phyloP scores from a whole-genome alignment of 2,113 vertebrate genomes.

The Chloroceryle aenea region DNA sequence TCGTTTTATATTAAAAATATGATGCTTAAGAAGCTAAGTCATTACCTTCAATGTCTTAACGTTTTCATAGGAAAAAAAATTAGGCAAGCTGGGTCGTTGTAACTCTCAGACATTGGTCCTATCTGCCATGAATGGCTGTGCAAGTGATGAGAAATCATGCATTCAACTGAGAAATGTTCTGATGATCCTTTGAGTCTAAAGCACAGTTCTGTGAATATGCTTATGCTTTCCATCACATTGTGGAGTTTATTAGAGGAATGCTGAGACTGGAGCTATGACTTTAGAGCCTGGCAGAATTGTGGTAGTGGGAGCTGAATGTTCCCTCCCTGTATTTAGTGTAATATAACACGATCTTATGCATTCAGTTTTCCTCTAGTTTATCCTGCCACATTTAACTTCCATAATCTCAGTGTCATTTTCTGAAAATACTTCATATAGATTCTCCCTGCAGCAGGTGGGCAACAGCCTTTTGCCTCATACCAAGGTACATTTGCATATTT shows the following conservation, averaged over 20 bases:
- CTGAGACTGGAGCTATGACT: neutral
- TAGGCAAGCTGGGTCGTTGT: neutral
- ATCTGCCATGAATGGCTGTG: neutral
- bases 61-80: neutral
- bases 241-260: neutral
- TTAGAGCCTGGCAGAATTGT: neutral
- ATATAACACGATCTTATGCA: accelerated
- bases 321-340: neutral
- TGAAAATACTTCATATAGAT: neutral
- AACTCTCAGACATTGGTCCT: neutral
- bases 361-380: neutral
- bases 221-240: neutral
- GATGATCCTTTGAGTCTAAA: neutral
- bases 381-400: neutral
- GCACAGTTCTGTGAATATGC: neutral
- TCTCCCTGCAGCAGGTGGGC: neutral
- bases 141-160: conserved; percentile 55
- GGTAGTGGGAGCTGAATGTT: neutral
- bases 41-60: neutral
- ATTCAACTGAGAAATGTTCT: conserved; percentile 44
- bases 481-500: neutral
- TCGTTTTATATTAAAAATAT: neutral
- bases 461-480: neutral
- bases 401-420: accelerated
- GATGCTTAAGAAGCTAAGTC: conserved; percentile 17